Evolutionary conservation across 2,797 vertebrate genomes (phyloP).

Genomic region (Eptatretus atami): DNA sequence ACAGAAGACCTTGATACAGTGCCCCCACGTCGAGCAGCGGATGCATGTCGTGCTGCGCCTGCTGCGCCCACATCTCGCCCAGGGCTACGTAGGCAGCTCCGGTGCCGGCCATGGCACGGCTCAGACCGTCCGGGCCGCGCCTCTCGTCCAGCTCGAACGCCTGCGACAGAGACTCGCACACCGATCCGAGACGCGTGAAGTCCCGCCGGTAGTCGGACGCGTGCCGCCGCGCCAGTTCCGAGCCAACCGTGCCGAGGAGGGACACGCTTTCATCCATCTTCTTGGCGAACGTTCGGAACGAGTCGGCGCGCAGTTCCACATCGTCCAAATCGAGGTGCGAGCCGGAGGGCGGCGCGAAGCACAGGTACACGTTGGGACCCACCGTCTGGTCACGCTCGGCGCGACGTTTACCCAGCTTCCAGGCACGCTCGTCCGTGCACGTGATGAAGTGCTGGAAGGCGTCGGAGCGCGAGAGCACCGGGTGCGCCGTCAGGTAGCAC

Average conservation of each 20-base stretch:
- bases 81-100: conserved; percentile 60
- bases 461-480: conserved; percentile 52
- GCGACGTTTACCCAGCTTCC: conserved; percentile 86
- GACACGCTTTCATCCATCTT: conserved; percentile 74
- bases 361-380: conserved; percentile 81
- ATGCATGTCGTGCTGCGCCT: conserved; percentile 65
- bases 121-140: conserved; percentile 40
- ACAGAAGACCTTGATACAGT: conserved; percentile 78
- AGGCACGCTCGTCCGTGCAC: conserved; percentile 66
- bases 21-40: conserved; percentile 71
- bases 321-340: conserved; percentile 49
- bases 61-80: conserved; percentile 71
- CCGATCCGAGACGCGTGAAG: conserved; percentile 76
- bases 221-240: conserved; percentile 73
- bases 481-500: conserved; percentile 95
- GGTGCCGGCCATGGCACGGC: conserved; percentile 70
- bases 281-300: conserved; percentile 70
- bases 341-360: conserved; percentile 36
- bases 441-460: conserved; percentile 87
- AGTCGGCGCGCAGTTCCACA: conserved; percentile 66
- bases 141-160: conserved; percentile 92
- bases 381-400: conserved; percentile 92
- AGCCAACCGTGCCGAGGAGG: conserved; percentile 51
- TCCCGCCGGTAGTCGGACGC: conserved; percentile 84
- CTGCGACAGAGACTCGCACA: conserved; percentile 57